Conservation (phyloP, 2,113 vertebrate species). For the Corythoichthys haematopterus region DNA sequence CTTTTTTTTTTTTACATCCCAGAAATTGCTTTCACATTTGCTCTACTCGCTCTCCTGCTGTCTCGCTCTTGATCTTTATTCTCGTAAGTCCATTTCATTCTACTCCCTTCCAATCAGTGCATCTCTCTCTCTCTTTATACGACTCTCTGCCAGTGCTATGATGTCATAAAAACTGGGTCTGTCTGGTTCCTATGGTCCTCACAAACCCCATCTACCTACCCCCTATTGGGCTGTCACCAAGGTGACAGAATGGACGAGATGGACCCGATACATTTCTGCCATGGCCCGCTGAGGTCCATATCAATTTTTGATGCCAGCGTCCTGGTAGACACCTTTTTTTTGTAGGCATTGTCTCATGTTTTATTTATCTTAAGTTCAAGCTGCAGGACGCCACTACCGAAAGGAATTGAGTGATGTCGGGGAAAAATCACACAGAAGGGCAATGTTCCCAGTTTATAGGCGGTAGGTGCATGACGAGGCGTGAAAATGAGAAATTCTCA, state of each 20-base stretch:
- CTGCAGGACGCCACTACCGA: slow-evolving; percentile 50
- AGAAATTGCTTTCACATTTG: slow-evolving; percentile 41
- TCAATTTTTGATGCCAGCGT: slow-evolving; percentile 70
- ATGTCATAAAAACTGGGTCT: slow-evolving; percentile 48
- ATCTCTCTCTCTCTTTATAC: slow-evolving; percentile 17
- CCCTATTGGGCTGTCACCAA: slow-evolving; percentile 45
- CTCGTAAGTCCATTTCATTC: slow-evolving; percentile 24
- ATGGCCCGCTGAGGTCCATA: slow-evolving; percentile 49
- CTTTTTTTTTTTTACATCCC: slow-evolving; percentile 10
- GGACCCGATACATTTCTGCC: slow-evolving; percentile 67
- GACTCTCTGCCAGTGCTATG: slow-evolving; percentile 16
- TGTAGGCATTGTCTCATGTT: slow-evolving; percentile 72
- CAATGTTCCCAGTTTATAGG: slow-evolving; percentile 43
- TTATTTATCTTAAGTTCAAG: slow-evolving; percentile 73
- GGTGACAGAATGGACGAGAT: slow-evolving; percentile 57
- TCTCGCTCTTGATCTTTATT: slow-evolving; percentile 16
- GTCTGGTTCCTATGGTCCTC: slow-evolving; percentile 36
- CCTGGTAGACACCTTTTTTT: slow-evolving; percentile 58
- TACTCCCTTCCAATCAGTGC: slow-evolving; percentile 8
- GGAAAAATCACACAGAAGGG: slow-evolving; percentile 55
- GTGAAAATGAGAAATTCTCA: neutral
- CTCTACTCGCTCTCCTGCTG: slow-evolving; percentile 10
- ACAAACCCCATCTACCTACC: slow-evolving; percentile 32
- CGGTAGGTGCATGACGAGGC: slow-evolving; percentile 23
- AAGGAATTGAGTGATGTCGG: slow-evolving; percentile 40